Base-by-base conservation (phyloP, 2,113 vertebrate species). In the Spizaetus ornatus region DNA sequence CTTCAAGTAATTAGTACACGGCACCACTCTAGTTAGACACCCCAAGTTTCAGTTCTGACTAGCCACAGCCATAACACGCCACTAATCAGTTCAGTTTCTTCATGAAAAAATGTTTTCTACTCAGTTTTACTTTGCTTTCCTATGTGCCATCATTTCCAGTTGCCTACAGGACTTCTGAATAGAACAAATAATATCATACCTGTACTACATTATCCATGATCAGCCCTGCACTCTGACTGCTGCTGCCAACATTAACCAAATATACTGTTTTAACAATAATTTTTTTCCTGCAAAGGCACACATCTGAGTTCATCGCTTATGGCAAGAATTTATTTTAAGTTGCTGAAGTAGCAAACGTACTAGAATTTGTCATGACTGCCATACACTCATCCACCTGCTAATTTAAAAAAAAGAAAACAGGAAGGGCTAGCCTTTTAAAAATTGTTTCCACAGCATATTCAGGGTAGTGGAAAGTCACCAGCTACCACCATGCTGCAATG, bases 391-490 rank as follows among this genome's bases (percentile, higher is more conserved):
- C 53, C 45, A 87, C 62, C 45, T 56, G 72, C 73, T 79, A 32
- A 92, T 56, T 81, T 19, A 4, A 78, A 73, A 72, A 25, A 71
- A 43, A 29, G 1, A 13, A 66, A 86, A 55, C 63, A 95, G 52
- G 86, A 94, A 93, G 71, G 50, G 45, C 32, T 62, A 77, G 66
- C 58, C 81, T 89, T 84, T 76, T 7, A 59, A 91, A 88, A 82
- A 36, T 17, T 87, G 67, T 93, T 92, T 88, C 72, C 91, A 89
- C 82, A 83, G 80, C 76, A 80, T 11, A 74, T 59, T 78, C 70
- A 86, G 65, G 42, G 45, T 65, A 93, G 58, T 73, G 86, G 70
- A 93, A 94, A 95, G 81, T 67, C 96, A 95, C 59, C 77, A 89
- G 80, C 92, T 79, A 95, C 1, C 1, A 91, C 77, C 71, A 66